A percentile compares a stretch with the other conserved stretches of the same genome.
Evolutionary conservation across 2,888 invertebrate genomes (phyloP).

Genomic region (Ophion obscuratus): DNA sequence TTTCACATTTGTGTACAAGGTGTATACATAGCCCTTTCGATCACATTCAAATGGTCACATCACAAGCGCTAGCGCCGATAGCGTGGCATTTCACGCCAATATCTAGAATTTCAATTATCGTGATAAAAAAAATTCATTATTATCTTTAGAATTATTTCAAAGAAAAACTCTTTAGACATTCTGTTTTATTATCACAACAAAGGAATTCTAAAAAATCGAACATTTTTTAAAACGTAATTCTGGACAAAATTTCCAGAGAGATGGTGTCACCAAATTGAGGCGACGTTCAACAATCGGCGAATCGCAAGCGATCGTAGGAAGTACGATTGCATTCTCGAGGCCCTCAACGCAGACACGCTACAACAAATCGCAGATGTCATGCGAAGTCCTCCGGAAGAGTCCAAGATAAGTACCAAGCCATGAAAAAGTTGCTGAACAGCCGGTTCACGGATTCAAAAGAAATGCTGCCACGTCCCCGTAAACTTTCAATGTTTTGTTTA

Average conservation of each 20-base stretch:
- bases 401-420: not conserved
- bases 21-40: too few relatives aligned
- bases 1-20: too few relatives aligned
- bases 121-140: too few relatives aligned
- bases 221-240: not conserved
- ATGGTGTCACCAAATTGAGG: constrained; percentile 27
- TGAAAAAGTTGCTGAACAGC: not conserved
- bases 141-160: too few relatives aligned
- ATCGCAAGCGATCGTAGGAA: constrained; percentile 16
- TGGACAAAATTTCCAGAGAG: constrained; percentile 11
- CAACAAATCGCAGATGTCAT: constrained; percentile 31
- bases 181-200: too few relatives aligned
- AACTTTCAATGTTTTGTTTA: constrained; percentile 46
- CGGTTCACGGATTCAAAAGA: constrained; percentile 36
- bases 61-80: too few relatives aligned
- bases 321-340: constrained; percentile 18
- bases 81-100: too few relatives aligned
- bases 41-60: too few relatives aligned
- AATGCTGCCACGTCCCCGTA: constrained; percentile 19
- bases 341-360: not conserved
- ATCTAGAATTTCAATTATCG: too few relatives aligned
- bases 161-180: too few relatives aligned
- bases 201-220: too few relatives aligned
- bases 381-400: not conserved
- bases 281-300: constrained; percentile 14